Base-by-base conservation (phyloP, 2,888 invertebrate genomes). In the Parapristionchus giblindavisi region DNA sequence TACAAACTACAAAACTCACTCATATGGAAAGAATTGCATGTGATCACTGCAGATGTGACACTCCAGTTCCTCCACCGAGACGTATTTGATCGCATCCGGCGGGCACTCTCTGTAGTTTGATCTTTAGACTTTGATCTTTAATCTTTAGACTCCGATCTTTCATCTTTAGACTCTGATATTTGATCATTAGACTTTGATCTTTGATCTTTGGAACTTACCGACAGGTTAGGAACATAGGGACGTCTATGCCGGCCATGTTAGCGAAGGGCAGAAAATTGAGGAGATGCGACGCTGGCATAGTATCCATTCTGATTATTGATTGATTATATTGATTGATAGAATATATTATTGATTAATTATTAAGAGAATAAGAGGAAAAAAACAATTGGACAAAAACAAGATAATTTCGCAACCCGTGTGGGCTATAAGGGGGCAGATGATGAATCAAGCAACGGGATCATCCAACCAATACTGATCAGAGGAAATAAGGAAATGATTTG, bases 41-140 rank as follows among this genome's bases (percentile, higher is more conserved):
- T 81, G 81, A 40, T 79, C 77, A 21, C 70, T 56, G 14, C 79
- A 76, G 36, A 81, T 77, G 43, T 81, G 81, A 2, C 77, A 78
- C 54, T 81, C 79, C 11, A 81, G 54, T n/a, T 81, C 81, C 11
- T 78, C 77, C 8, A 72, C 17, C 1, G 71, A 75, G 4, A 36
- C 24, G 36, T 75, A 78, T n/a, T 60, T 24, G 24, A 36, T 48
- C 1, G 77, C 71, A 8, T 54, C 54, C 14, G 43, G 73, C 17
- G 40, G 52, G 51, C 80, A 80, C 8, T 78, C 77, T 8, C 71
- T 56, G 32, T 21, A 71, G 21, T 17, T 14, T 29, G 8, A 27
- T 14, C 32, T 27, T 27, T 60, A 8, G 14, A 17, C 8, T 32
- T 60, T 27, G 27, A 32, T 14, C 32, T 34, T 32, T 27, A 14